Base-by-base conservation (phyloP, 2,113 vertebrate species). In the Genyomyrus donnyi region DNA sequence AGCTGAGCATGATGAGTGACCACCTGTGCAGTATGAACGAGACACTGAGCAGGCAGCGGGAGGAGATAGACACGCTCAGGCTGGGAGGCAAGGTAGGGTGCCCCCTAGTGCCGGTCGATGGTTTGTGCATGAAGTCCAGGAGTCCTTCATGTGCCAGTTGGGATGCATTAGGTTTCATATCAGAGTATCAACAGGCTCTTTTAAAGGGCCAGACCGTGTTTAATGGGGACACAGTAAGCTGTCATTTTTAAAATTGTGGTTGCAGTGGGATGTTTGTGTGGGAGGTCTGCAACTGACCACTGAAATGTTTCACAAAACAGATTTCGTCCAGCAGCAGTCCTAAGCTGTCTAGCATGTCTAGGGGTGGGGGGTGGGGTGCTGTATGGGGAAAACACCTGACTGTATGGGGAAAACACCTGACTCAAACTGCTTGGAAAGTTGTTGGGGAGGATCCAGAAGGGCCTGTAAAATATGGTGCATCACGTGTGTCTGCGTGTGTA, bases 1-100 rank as follows among this genome's bases (percentile, higher is more conserved):
- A 99, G 95, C 92, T 99, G 77, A 99, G 98, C 91, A 99, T 98
- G 98, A 99, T 99, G 98, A 99, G 98, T n/a, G 98, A 99, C 92
- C 98, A 99, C 90, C 96, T 99, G 91, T 99, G 98, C 91, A 98
- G 97, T 62, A 98, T 99, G 98, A 99, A 98, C 0, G 98, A 99
- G 95, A 99, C 97, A 0, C 92, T 99, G 92, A 98, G 98, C 77
- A 98, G 98, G 90, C 98, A 99, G 94, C 96, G 97, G 58, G 98
- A 99, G 89, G 98, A 99, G 93, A 99, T 99, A 1, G 98, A 99
- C 94, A 97, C 97, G 0, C 95, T 99, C 0, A 99, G 98, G 94
- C 96, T 99, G 94, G 92, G 96, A 90, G 96, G 92, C 94, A 99
- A 98, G 98, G 98, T 99, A 93, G 48, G 93, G 10, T 19, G 13